These are phyloP conservation scores for Enteromius paludinosus DNA, from an alignment of 2,797 vertebrate genomes.

Conservation along the genomic window DNA sequence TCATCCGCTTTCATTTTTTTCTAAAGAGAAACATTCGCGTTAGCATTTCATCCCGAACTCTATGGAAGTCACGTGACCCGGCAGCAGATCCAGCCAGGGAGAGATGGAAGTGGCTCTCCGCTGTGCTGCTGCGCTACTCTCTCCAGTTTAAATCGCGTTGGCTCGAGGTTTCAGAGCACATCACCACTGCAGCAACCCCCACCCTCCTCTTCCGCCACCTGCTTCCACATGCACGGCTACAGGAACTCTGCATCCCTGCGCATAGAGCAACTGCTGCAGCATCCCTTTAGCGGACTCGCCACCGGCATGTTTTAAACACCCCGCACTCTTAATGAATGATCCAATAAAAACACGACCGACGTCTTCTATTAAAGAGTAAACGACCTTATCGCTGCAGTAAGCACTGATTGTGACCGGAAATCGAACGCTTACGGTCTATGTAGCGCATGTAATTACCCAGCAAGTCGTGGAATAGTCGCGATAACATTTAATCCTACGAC, in stretches of 20 bases:
- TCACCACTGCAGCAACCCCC: conserved; percentile 84
- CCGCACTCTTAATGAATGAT: neutral
- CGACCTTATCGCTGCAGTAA: conserved; percentile 15
- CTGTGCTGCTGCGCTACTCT: conserved; percentile 45
- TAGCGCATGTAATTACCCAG: neutral
- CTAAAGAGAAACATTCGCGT: neutral
- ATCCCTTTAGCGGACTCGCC: conserved; percentile 11
- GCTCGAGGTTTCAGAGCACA: conserved; percentile 84
- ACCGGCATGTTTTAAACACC: conserved; percentile 19
- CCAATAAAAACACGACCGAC: neutral
- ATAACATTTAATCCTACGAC: neutral
- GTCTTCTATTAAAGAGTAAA: neutral
- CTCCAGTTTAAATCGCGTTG: conserved; percentile 70
- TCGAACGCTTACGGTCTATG: neutral
- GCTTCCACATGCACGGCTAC: conserved; percentile 82
- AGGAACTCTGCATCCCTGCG: conserved; percentile 64
- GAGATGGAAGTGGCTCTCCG: conserved; percentile 3
- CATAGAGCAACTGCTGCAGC: conserved; percentile 51
- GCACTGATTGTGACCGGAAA: neutral
- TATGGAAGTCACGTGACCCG: conserved; percentile 20
- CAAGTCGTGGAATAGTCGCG: neutral
- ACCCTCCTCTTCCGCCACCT: conserved; percentile 75
- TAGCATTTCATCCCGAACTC: neutral
- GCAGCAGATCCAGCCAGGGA: neutral
- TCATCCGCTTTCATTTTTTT: neutral